Evolutionary conservation across 2,888 invertebrate genomes (phyloP).

Genomic region (Eupithecia subumbrata): DNA sequence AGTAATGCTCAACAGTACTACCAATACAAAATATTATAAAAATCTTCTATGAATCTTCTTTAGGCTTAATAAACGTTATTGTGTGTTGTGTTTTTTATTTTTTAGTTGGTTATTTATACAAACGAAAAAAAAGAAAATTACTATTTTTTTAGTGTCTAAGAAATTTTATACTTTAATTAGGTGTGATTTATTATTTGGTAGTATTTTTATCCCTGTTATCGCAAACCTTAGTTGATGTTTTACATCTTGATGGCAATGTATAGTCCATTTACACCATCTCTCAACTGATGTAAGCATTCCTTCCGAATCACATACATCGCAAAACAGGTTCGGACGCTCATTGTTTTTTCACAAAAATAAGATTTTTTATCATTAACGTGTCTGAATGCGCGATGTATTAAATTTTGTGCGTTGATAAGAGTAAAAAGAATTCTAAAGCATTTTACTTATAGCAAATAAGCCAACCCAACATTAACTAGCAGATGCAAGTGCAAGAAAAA

Average conservation of each 20-base stretch:
- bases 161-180: too few relatives aligned
- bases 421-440: not conserved
- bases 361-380: not conserved
- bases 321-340: conserved; percentile 30
- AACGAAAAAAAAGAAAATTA: too few relatives aligned
- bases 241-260: conserved; percentile 18
- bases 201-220: not conserved
- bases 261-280: conserved; percentile 32
- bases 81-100: too few relatives aligned
- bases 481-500: not conserved
- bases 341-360: conserved; percentile 5
- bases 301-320: conserved; percentile 23
- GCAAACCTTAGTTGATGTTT: not conserved
- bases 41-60: too few relatives aligned
- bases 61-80: too few relatives aligned
- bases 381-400: not conserved
- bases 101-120: too few relatives aligned
- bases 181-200: too few relatives aligned
- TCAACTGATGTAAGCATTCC: conserved; percentile 28
- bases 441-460: not conserved
- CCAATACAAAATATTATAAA: too few relatives aligned
- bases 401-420: not conserved
- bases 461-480: not conserved
- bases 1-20: not conserved
- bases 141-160: too few relatives aligned